Evolutionary conservation across 2,888 invertebrate species (phyloP).

Genomic region (Acholoe squamosa): DNA sequence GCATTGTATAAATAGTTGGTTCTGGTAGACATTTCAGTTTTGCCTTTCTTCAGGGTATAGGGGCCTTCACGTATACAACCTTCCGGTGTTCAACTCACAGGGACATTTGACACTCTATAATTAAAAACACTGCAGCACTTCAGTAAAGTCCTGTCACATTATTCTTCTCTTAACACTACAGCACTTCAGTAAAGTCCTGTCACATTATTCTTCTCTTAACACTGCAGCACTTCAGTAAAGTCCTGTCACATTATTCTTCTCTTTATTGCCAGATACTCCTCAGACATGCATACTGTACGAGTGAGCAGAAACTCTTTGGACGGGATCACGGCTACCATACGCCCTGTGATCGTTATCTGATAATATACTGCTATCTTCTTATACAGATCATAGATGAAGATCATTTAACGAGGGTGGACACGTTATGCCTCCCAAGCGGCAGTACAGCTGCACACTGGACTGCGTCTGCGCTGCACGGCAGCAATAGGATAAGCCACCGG

Average conservation of each 20-base stretch:
- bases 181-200: too few species aligned
- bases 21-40: background rate
- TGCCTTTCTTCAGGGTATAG: background rate
- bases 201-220: too few species aligned
- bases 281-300: slow-evolving; percentile 31
- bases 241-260: background rate
- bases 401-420: background rate
- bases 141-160: too few species aligned
- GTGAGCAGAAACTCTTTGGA: background rate
- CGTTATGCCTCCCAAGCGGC: background rate
- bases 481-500: slow-evolving; percentile 27
- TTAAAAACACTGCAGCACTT: too few species aligned
- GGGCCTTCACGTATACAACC: background rate
- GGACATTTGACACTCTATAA: background rate
- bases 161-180: too few species aligned
- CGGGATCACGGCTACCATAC: background rate
- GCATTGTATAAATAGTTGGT: background rate
- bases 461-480: background rate
- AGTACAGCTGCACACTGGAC: background rate
- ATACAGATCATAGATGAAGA: background rate
- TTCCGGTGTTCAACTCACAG: background rate
- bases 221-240: background rate
- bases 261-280: background rate
- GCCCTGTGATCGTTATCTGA: background rate
- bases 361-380: background rate